Evolutionary conservation across 2,797 vertebrate species (phyloP).

Genomic region (Sebastes goodei): DNA sequence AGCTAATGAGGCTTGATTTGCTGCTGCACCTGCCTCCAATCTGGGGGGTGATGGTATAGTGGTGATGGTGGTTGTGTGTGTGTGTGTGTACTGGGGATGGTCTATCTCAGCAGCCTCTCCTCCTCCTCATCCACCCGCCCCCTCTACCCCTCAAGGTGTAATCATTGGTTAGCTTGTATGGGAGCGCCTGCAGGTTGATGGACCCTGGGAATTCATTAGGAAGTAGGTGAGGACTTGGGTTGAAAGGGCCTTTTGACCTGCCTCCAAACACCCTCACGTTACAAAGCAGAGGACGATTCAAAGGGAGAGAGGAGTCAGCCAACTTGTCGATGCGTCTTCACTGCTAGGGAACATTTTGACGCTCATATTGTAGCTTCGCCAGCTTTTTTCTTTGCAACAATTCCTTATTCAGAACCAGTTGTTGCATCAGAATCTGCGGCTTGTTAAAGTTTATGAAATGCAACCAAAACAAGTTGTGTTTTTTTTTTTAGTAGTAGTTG

Average conservation of each 20-base stretch:
- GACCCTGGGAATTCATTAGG: conserved; percentile 86
- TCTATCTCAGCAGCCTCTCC: conserved; percentile 57
- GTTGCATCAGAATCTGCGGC: neutral
- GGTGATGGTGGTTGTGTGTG: conserved; percentile 34
- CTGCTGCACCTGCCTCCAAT: conserved; percentile 95
- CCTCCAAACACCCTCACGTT: conserved; percentile 68
- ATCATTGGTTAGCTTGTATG: conserved; percentile 84
- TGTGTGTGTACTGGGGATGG: conserved; percentile 51
- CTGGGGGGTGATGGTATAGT: conserved; percentile 75
- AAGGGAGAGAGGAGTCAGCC: conserved; percentile 57
- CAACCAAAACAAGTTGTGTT: conserved; percentile 32
- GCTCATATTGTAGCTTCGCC: neutral
- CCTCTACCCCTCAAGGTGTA: conserved; percentile 84
- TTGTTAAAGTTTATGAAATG: conserved; percentile 28
- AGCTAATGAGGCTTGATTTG: conserved; percentile 98
- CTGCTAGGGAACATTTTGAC: conserved; percentile 23
- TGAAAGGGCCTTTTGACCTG: conserved; percentile 76
- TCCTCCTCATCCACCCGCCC: conserved; percentile 59
- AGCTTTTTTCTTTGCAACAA: neutral
- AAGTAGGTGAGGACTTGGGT: conserved; percentile 78
- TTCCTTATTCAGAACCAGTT: neutral
- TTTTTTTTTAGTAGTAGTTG: neutral
- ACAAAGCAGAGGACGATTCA: conserved; percentile 71
- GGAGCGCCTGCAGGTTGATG: conserved; percentile 81
- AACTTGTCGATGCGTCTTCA: conserved; percentile 47